These are phyloP conservation scores for Caenorhabditis inopinata DNA, from an alignment of 1,140 invertebrate species.

Conservation along the genomic window DNA sequence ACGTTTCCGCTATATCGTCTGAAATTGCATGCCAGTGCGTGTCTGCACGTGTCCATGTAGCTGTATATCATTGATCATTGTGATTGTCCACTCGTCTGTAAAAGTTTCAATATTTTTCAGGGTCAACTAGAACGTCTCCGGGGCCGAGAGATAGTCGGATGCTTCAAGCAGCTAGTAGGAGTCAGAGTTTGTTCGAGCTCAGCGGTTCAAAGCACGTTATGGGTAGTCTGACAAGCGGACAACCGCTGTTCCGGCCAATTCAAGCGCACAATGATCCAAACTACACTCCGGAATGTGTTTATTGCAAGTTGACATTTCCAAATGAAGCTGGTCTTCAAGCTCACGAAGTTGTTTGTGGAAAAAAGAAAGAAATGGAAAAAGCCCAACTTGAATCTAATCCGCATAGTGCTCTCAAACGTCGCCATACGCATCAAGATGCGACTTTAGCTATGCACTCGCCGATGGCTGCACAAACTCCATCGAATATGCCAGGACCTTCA, in stretches of 20 bases:
- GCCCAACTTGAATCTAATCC: background rate
- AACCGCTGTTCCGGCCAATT: background rate
- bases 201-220: constrained; percentile 17
- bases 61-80: background rate
- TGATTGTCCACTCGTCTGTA: background rate
- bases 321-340: constrained; percentile 35
- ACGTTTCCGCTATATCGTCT: constrained; percentile 27
- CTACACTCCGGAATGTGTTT: constrained; percentile 32
- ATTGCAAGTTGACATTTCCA: constrained; percentile 36
- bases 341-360: background rate
- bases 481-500: background rate
- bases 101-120: background rate
- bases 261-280: background rate
- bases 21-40: constrained; percentile 17
- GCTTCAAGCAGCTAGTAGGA: constrained; percentile 37
- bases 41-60: constrained; percentile 37
- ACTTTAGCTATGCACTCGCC: background rate
- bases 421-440: background rate
- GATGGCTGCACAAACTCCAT: background rate
- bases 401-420: background rate
- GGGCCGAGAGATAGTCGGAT: constrained; percentile 18
- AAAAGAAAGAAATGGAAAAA: constrained; percentile 36
- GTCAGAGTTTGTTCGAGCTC: constrained; percentile 32
- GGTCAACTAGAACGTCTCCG: constrained; percentile 36
- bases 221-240: constrained; percentile 28